These are phyloP conservation scores for Chrysodeixis includens DNA, from an alignment of 2,888 invertebrate species.

Conservation along the genomic window DNA sequence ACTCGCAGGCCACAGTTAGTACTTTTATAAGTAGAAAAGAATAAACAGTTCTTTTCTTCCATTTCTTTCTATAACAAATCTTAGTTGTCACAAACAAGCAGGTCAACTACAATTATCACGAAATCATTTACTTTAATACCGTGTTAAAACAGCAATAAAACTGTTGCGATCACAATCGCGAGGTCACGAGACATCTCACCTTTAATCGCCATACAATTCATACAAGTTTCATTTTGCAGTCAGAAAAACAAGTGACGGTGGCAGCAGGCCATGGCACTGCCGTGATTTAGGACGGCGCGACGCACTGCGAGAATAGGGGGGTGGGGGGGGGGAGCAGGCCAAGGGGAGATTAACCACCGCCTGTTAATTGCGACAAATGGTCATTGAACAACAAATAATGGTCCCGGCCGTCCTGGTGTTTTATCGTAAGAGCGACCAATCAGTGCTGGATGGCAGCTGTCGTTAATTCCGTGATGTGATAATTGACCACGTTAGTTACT, in stretches of 20 bases:
- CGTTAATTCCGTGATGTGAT: slow-evolving; percentile 31
- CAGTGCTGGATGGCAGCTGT: slow-evolving; percentile 45
- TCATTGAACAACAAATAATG: slow-evolving; percentile 75
- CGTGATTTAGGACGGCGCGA: slow-evolving; percentile 85
- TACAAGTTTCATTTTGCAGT: slow-evolving; percentile 22
- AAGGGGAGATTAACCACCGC: slow-evolving; percentile 79
- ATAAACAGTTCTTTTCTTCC: background rate
- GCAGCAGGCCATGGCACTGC: slow-evolving; percentile 62
- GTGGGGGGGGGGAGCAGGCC: slow-evolving; percentile 36
- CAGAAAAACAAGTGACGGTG: slow-evolving; percentile 47
- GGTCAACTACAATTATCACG: background rate
- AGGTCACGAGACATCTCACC: slow-evolving; percentile 8
- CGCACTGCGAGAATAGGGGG: slow-evolving; percentile 58
- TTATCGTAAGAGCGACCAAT: slow-evolving; percentile 42
- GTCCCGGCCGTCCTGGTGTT: slow-evolving; percentile 51
- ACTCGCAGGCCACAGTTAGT: too few species aligned
- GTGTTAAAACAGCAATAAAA: background rate
- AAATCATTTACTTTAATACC: background rate
- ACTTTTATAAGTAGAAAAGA: background rate
- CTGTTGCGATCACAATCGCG: background rate
- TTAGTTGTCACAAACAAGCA: background rate
- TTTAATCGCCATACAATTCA: background rate
- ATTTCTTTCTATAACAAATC: background rate
- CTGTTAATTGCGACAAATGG: slow-evolving; percentile 85
- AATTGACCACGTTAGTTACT: slow-evolving; percentile 16